These are phyloP conservation scores for Eueides isabella DNA, from an alignment of 1,140 invertebrate genomes.

Conservation along the genomic window DNA sequence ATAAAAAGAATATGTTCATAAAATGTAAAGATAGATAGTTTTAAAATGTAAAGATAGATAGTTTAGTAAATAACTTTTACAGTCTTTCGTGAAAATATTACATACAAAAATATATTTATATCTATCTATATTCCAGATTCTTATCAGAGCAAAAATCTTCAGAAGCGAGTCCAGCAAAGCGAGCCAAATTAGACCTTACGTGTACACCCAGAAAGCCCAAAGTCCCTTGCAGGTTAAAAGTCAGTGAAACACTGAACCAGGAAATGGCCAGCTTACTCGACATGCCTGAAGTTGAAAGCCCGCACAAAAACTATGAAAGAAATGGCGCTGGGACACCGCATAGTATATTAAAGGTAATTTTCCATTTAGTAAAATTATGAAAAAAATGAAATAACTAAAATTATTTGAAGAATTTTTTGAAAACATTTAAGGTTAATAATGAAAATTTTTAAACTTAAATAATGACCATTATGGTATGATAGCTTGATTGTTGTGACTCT, in stretches of 20 bases:
- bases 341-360: constrained; percentile 72
- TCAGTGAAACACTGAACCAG: constrained; percentile 49
- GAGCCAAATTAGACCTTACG: constrained; percentile 48
- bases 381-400: no score
- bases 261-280: constrained; percentile 64
- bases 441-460: no score
- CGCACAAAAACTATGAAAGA: constrained; percentile 44
- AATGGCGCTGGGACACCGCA: constrained; percentile 65
- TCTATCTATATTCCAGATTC: constrained; percentile 41
- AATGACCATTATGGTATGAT: no score
- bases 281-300: constrained; percentile 55
- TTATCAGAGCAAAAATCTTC: constrained; percentile 42
- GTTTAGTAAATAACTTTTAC: no score
- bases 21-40: no score
- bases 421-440: no score
- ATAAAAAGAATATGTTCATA: no score
- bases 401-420: no score
- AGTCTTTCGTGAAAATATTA: no score
- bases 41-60: no score
- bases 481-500: no score
- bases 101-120: no score
- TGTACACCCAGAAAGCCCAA: constrained; percentile 42
- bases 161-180: constrained; percentile 60
- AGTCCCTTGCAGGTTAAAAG: constrained; percentile 28
- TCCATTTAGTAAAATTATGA: constrained; percentile 36